phyloP scores from a whole-genome alignment of 2,113 vertebrate genomes.

The Equus quagga region DNA sequence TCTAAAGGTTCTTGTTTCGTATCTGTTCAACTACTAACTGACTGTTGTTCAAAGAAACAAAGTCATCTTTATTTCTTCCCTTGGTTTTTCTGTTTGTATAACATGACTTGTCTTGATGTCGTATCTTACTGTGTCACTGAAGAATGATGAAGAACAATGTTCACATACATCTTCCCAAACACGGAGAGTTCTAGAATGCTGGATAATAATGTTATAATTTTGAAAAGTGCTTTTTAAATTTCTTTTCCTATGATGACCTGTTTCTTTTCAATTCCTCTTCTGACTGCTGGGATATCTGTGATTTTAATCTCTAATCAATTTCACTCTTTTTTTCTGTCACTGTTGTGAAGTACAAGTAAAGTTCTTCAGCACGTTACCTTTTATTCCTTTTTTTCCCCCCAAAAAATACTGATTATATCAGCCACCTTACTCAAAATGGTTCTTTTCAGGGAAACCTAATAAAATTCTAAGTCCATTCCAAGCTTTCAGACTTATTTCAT shows the following conservation, averaged over 20 bases:
- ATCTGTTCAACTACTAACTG: not conserved
- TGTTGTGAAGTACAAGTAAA: slow-evolving; percentile 49
- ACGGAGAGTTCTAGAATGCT: not conserved
- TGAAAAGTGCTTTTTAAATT: slow-evolving; percentile 55
- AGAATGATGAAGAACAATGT: slow-evolving; percentile 7
- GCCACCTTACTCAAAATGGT: slow-evolving; percentile 36
- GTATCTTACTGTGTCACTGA: not conserved
- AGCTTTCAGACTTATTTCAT: slow-evolving; percentile 47
- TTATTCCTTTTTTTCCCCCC: not conserved
- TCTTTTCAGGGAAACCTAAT: slow-evolving; percentile 40
- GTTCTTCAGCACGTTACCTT: slow-evolving; percentile 48
- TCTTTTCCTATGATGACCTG: not conserved
- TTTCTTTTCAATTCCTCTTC: slow-evolving; percentile 52
- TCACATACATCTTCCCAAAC: not conserved
- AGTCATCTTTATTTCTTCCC: not conserved
- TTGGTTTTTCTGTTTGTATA: not conserved
- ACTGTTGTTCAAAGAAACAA: not conserved
- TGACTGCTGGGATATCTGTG: slow-evolving; percentile 47
- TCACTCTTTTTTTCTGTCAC: not conserved
- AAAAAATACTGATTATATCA: slow-evolving; percentile 54
- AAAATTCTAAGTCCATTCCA: slow-evolving; percentile 36
- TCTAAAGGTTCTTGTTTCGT: not conserved
- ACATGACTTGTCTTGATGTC: not conserved
- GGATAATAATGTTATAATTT: slow-evolving; percentile 55
- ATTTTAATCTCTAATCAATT: slow-evolving; percentile 69